Percentiles rank a stretch among this genome's conserved stretches.
Conservation (phyloP, 2,113 vertebrate species). For the Eretmochelys imbricata region DNA sequence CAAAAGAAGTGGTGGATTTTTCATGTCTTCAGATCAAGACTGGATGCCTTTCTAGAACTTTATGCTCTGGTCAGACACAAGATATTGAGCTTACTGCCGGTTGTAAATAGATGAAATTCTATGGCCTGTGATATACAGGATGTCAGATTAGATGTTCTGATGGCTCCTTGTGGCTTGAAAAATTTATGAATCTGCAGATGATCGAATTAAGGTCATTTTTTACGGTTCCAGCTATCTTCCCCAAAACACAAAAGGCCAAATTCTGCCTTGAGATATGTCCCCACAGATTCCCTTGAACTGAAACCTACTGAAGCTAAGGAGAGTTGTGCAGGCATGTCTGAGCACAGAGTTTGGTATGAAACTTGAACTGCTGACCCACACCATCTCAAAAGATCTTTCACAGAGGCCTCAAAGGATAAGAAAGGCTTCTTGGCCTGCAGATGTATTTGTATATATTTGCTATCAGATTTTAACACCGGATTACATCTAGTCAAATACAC, state of each 20-base stretch:
- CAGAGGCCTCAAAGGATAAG: neutral
- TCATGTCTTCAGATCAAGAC: neutral
- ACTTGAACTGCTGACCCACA: rapidly evolving
- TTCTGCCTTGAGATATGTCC: neutral
- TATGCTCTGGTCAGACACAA: neutral
- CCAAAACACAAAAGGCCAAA: neutral
- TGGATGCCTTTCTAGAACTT: neutral
- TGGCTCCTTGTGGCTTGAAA: neutral
- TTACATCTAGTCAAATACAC: neutral
- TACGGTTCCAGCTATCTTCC: neutral
- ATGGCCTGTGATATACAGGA: neutral
- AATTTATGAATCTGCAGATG: neutral
- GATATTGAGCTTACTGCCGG: neutral
- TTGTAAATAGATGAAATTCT: neutral
- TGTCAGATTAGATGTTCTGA: neutral
- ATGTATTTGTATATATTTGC: rapidly evolving
- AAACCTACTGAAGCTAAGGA: neutral
- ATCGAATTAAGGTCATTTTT: neutral
- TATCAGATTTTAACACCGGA: too few relatives aligned
- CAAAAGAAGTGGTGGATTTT: neutral
- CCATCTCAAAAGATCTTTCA: neutral
- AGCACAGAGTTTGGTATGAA: neutral
- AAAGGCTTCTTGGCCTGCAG: rapidly evolving
- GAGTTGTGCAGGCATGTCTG: neutral
- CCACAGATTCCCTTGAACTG: rapidly evolving